Evolutionary conservation across 2,113 vertebrate species (phyloP), one percentile per base, ranked within the genome.

Genomic region (Mus pahari): DNA sequence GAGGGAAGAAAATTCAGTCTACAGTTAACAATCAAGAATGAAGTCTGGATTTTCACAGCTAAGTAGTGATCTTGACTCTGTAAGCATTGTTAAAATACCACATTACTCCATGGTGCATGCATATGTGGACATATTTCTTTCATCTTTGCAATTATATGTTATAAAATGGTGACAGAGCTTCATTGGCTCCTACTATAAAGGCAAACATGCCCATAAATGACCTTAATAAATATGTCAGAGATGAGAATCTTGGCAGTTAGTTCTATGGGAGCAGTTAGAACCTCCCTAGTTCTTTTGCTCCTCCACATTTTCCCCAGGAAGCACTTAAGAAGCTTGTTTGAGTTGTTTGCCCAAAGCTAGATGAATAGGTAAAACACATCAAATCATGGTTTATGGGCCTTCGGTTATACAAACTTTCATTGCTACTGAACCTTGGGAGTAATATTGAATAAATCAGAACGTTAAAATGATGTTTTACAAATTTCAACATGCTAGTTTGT

Each of bases 171-270:
- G 96, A 95, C 97, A 97, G 74, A 97, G 58, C 93, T 92, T 70
- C 92, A 50, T 64, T 98, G 97, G 94, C 92, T 97, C 93, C 62
- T 84, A 87, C 89, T 94, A 92, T 92, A 94, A 97, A 97, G 95
- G 98, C 96, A 97, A 96, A 98, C 95, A 95, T 97, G 92, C 92
- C 86, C 66, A 96, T 97, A 98, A 98, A 98, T 94, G 77, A 45
- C 73, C 83, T 28, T 97, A 96, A 97, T 97, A 98, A 98, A 97
- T 97, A 96, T 50, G 31, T 97, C 97, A 94, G 81, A 97, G 53
- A 58, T 77, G 95, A 84, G 55, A 96, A 39, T 64, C 95, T 97
- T 94, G 94, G 94, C 93, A 95, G 71, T 53, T 95, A n/a, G 94
- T 97, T 98, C 91, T 94, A 19, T 95, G 50, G 74, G 9, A 94